Base-by-base conservation (phyloP, 1,140 invertebrate species). In the Cotesia chilonis region DNA sequence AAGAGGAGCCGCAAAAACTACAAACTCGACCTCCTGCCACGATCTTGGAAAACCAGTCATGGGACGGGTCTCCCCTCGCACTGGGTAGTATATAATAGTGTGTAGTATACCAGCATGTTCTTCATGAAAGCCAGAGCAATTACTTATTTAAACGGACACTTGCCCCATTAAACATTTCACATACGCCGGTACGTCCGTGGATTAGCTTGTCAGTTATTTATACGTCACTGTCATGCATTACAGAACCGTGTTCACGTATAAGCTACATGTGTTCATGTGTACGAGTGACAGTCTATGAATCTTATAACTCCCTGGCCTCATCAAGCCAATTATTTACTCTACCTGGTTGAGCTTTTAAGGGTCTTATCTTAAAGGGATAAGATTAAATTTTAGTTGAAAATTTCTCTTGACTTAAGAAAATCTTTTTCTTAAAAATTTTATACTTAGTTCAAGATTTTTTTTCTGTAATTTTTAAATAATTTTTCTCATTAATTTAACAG, bases 81-180 rank as follows among this genome's bases (percentile, higher is more conserved):
- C 12, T 60, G 9, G 14, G 7, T 20, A 9, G 6, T 20, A 60
- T 14, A 14, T 57, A 14, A 51, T 51, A n/a, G 37, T 38, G 61
- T 64, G 61, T 37, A 14, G 61, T 28, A 37, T n/a, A 12, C 47
- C 14, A 35, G 51, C 36, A 54, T 47, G 20, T 65, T 12, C 54
- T 28, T 68, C 60, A n/a, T n/a, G 70, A 37, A 71, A 71, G 47
- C 51, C 52, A 52, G n/a, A 51, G 41, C 70, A 71, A 71, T 71
- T 71, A 71, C 61, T 65, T 65, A 71, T 65, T 71, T 65, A 57
- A 71, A 71, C 51, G 41, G 70, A 71, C 70, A 71, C 70, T 57
- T 65, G 70, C 63, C 70, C 63, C 70, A 71, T 71, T 71, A 71
- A 71, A 55, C 60, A 71, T 71, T 65, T 71, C 61, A 61, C 20